A percentile compares a stretch with the other conserved stretches of the same genome.
Evolutionary conservation across 1,140 invertebrate genomes (phyloP).

Genomic region (Meloidogyne chitwoodi): DNA sequence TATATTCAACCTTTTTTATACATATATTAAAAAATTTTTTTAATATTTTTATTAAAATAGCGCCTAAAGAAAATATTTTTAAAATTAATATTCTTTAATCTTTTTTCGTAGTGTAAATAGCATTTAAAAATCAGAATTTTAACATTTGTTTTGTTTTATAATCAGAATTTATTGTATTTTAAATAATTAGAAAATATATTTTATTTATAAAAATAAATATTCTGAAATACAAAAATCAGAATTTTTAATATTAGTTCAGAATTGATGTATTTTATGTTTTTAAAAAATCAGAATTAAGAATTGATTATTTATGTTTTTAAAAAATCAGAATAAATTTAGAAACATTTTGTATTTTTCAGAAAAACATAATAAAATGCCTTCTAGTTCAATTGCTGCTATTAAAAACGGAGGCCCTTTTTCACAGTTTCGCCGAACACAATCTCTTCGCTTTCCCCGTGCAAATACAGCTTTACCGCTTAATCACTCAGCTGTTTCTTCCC

Average conservation of each 20-base stretch:
- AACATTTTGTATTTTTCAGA: not conserved
- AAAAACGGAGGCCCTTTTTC: not conserved
- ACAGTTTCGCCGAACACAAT: conserved; percentile 29
- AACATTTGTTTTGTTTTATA: not conserved
- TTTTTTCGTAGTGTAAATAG: not conserved
- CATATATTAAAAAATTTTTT: not conserved
- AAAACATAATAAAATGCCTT: not conserved
- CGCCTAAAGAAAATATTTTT: no score
- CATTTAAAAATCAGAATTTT: not conserved
- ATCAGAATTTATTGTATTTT: not conserved
- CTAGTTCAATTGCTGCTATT: not conserved
- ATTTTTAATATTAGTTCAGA: not conserved
- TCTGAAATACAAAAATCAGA: not conserved
- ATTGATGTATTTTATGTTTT: no score
- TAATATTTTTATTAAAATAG: not conserved
- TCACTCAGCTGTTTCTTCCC: not conserved
- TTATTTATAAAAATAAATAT: no score
- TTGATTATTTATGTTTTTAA: no score
- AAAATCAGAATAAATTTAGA: no score
- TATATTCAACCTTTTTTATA: not conserved
- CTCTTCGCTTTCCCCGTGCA: conserved; percentile 20
- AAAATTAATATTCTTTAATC: not conserved
- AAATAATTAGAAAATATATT: no score
- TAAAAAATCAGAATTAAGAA: no score
- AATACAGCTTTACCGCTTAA: not conserved